Base-by-base conservation (phyloP, 2,888 invertebrate species). In the Lasioglossum vierecki region DNA sequence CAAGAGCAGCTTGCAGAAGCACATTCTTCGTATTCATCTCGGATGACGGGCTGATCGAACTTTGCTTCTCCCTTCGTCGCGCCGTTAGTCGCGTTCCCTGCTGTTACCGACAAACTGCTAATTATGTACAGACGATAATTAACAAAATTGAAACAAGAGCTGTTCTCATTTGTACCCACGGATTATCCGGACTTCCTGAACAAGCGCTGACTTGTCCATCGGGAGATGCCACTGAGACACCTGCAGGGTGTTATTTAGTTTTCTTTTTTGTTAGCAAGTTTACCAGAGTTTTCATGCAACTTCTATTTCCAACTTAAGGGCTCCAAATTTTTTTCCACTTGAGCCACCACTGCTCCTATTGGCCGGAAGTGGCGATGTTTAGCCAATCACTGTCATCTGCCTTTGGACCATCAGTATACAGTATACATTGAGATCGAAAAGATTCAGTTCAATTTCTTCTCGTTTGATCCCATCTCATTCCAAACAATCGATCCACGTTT, bases 1-100 rank as follows among this genome's bases (percentile, higher is more conserved):
- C 88, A 95, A 95, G 91, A 95, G 96, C 85, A 96, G 95, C 88
- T 93, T 96, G 46, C 95, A 95, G 83, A 95, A 95, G 79, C 96
- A 96, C 88, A 95, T 96, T 53, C 94, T 92, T 5, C 91, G 94
- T 84, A 95, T 94, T 82, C 95, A 95, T 79, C 80, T 82, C 4
- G 77, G 74, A 73, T 83, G 68, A 87, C 66, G 26, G 9, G 30
- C 8, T 9, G 13, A 15, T n/a, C 9, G n/a, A 30, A 5, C 35
- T 22, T 22, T 46, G 11, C 44, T 11, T 4, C 26, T 26, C 11
- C 15, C 46, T 35, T 11, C 76, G 41, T 41, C 41, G 18, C 11
- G 11, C 4, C n/a, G 1, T 41, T n/a, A 41, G 41, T 13, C 5
- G n/a, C 22, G 22, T 39, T 9, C 18, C 66, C 35, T 35, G 18